Percentiles rank a stretch among this genome's conserved stretches.
These are phyloP conservation scores for Erebia ligea DNA, from an alignment of 2,888 invertebrate species.

Conservation along the genomic window DNA sequence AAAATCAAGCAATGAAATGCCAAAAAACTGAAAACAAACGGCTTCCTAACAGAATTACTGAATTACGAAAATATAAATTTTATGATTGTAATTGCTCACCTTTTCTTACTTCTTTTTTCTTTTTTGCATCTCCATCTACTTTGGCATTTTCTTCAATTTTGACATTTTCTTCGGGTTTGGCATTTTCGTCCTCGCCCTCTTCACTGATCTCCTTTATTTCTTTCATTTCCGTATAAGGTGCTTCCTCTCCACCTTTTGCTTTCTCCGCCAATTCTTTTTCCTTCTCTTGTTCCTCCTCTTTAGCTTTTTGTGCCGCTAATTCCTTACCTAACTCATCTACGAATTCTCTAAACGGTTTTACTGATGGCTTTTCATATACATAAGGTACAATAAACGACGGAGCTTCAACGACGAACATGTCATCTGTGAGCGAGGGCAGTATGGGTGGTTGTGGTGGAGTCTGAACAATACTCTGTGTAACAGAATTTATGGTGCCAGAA, in stretches of 20 bases:
- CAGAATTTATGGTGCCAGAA: conserved; percentile 34
- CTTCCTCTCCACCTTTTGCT: conserved; percentile 56
- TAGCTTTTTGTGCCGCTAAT: conserved; percentile 84
- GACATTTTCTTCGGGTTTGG: conserved; percentile 1
- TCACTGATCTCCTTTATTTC: conserved; percentile 17
- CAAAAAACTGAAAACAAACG: no score
- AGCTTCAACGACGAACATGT: conserved; percentile 96
- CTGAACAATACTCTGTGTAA: conserved; percentile 45
- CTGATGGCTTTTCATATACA: conserved; percentile 94
- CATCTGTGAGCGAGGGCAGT: conserved; percentile 93
- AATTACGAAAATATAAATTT: no score
- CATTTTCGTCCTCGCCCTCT: conserved; percentile 22
- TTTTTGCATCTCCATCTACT: conserved; percentile 6
- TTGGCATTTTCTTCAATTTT: conserved; percentile 2
- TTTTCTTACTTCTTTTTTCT: conserved; percentile 37
- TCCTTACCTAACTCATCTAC: conserved; percentile 85
- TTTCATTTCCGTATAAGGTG: conserved; percentile 54
- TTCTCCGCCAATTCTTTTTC: conserved; percentile 64
- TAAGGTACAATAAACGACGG: conserved; percentile 97
- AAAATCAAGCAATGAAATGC: no score
- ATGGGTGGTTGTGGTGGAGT: conserved; percentile 87
- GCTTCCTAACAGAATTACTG: no score
- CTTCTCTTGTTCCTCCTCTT: conserved; percentile 74
- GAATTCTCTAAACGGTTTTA: conserved; percentile 89
- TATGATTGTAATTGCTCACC: conserved; percentile 6